phyloP scores from a whole-genome alignment of 2,797 vertebrate genomes.

The Peromyscus nudipes region DNA sequence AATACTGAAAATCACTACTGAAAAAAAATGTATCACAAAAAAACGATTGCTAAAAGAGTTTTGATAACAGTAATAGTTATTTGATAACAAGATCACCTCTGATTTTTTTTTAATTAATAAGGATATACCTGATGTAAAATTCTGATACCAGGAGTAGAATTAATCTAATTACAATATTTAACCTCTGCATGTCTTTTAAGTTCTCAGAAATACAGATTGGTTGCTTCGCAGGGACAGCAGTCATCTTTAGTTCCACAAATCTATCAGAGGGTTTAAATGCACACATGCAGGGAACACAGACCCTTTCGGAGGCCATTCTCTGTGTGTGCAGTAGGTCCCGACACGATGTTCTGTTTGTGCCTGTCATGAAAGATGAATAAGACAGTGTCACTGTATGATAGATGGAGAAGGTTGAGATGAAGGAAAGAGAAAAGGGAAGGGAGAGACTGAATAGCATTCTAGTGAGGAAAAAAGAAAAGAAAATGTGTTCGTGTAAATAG shows the following conservation, averaged over 20 bases:
- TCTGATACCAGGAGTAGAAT: background rate
- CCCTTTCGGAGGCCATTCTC: background rate
- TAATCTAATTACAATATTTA: conserved; percentile 25
- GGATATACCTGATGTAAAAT: background rate
- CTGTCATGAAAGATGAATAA: background rate
- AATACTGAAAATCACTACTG: conserved; percentile 35
- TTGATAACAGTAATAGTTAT: conserved; percentile 47
- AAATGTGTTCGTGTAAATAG: background rate
- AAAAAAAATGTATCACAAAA: background rate
- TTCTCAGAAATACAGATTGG: conserved; percentile 52
- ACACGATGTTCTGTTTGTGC: background rate
- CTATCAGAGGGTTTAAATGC: background rate
- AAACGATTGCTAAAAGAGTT: background rate
- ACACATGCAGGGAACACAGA: background rate
- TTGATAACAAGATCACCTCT: conserved; percentile 48
- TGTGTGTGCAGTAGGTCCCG: background rate
- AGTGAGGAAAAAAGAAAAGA: background rate
- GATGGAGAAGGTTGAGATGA: background rate
- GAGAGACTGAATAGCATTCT: background rate
- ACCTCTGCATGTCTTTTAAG: background rate
- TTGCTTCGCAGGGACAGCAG: conserved; percentile 13
- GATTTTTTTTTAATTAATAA: background rate
- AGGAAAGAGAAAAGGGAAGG: background rate
- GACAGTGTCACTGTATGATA: background rate
- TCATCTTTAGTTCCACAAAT: background rate